Evolutionary conservation across 1,140 invertebrate species (phyloP).

Genomic region (Trypoxylus dichotomus): DNA sequence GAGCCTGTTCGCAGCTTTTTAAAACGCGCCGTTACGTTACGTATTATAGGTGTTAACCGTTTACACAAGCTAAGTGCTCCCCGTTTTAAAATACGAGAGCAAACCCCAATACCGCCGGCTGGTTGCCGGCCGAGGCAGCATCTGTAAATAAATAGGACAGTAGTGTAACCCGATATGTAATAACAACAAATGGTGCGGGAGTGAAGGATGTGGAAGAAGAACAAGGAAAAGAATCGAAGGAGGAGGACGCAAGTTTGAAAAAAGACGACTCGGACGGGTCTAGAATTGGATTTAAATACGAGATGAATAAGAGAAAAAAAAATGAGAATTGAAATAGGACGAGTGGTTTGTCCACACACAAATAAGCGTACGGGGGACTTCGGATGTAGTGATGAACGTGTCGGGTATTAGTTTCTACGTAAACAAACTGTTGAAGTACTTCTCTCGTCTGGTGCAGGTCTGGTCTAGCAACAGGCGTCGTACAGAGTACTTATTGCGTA

Average conservation of each 20-base stretch:
- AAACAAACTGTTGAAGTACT: not conserved
- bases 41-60: not conserved
- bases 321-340: not conserved
- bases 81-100: not conserved
- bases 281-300: not conserved
- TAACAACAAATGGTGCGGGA: not conserved
- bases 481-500: not conserved
- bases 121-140: not conserved
- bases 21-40: not conserved
- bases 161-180: not conserved
- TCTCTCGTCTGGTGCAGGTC: not conserved
- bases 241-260: no score
- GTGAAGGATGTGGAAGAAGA: not conserved
- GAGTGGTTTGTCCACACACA: not conserved
- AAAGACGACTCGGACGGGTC: no score
- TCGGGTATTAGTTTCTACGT: not conserved
- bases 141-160: constrained; percentile 24
- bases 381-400: not conserved
- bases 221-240: not conserved
- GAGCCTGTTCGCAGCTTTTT: not conserved
- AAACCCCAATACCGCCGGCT: not conserved
- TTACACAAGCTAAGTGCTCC: constrained; percentile 7
- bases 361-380: not conserved
- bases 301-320: not conserved
- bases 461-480: not conserved